Conservation (phyloP, 2,113 vertebrate genomes). For the Panurus biarmicus region DNA sequence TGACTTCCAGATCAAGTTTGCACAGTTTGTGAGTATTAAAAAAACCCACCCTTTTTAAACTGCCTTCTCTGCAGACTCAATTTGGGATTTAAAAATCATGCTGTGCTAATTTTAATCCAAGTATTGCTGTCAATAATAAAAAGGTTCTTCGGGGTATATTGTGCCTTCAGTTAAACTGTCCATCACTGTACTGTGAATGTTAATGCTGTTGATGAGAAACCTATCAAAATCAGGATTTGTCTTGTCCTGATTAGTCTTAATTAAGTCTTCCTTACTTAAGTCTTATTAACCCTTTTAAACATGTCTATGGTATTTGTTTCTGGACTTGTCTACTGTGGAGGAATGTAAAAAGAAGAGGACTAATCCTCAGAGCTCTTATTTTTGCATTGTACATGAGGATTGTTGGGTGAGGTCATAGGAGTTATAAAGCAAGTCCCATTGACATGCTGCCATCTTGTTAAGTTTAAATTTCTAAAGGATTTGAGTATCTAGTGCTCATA, state of each 20-base stretch:
- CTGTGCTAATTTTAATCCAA: conserved; percentile 44
- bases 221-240: not conserved
- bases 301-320: not conserved
- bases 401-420: not conserved
- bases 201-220: not conserved
- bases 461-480: not conserved
- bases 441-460: not conserved
- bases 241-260: not conserved
- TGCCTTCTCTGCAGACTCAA: conserved; percentile 13
- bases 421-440: not conserved
- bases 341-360: not conserved
- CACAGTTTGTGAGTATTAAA: conserved; percentile 24
- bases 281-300: not conserved
- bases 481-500: not conserved
- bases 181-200: not conserved
- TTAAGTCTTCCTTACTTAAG: not conserved
- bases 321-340: not conserved
- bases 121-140: conserved; percentile 33
- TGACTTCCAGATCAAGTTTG: conserved; percentile 58
- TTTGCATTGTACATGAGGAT: not conserved
- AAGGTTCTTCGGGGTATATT: not conserved
- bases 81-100: conserved; percentile 34
- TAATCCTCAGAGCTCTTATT: not conserved
- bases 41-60: not conserved
- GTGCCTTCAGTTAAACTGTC: not conserved